Conservation (phyloP, 2,888 invertebrate genomes). For the Chelonus formosanus region DNA sequence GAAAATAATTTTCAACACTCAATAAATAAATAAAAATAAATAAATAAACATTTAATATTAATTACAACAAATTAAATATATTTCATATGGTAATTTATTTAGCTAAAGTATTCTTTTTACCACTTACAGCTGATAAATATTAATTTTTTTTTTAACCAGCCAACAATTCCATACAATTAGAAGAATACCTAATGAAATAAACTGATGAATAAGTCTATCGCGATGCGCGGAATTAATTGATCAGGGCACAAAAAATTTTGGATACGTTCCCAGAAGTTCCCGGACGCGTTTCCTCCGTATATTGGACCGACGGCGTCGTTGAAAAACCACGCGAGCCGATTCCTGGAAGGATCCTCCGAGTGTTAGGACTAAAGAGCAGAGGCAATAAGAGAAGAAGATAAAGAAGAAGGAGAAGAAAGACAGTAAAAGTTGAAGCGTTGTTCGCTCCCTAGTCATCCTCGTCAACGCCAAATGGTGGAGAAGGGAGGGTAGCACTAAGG, state of each 20-base stretch:
- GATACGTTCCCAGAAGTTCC: conserved; percentile 17
- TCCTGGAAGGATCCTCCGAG: conserved; percentile 54
- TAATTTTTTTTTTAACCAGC: too few relatives aligned
- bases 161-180: too few relatives aligned
- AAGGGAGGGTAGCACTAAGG: conserved; percentile 9
- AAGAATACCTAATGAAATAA: too few relatives aligned
- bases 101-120: too few relatives aligned
- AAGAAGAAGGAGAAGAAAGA: conserved; percentile 7
- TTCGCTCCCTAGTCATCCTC: conserved; percentile 17
- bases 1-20: too few relatives aligned
- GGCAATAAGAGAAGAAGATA: neutral
- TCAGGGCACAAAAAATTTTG: conserved; percentile 15
- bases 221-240: neutral
- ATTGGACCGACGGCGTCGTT: conserved; percentile 34
- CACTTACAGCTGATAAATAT: too few relatives aligned
- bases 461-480: conserved; percentile 31
- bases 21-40: too few relatives aligned
- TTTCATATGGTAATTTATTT: too few relatives aligned
- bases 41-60: too few relatives aligned
- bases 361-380: too few relatives aligned
- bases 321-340: conserved; percentile 57
- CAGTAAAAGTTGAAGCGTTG: conserved; percentile 2
- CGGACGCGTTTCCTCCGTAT: conserved; percentile 38
- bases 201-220: too few relatives aligned
- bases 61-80: too few relatives aligned